phyloP scores from a whole-genome alignment of 2,113 vertebrate species.

The Falco punctatus region DNA sequence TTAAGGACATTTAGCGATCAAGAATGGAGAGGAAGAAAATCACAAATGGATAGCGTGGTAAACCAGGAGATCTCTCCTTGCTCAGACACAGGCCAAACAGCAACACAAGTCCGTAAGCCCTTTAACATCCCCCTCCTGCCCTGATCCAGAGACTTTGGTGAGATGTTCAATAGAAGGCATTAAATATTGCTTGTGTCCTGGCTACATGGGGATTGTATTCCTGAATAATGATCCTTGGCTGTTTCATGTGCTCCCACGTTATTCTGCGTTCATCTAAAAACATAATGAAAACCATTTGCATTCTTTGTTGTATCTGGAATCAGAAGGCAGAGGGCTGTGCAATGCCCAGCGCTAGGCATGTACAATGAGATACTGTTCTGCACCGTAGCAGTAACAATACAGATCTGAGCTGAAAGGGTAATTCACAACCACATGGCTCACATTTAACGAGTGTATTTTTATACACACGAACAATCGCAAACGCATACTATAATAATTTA shows the following conservation, averaged over 20 bases:
- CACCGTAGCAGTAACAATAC: background rate
- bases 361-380: background rate
- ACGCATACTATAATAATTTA: background rate
- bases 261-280: background rate
- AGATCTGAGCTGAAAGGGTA: background rate
- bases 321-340: background rate
- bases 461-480: background rate
- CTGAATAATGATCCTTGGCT: background rate
- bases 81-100: background rate
- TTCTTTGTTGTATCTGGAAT: background rate
- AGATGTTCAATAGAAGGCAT: background rate
- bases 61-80: background rate
- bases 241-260: background rate
- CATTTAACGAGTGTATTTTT: background rate
- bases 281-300: background rate
- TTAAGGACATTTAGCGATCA: background rate
- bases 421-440: background rate
- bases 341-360: background rate
- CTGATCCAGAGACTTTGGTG: accelerated
- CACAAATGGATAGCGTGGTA: accelerated
- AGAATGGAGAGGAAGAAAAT: background rate
- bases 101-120: background rate
- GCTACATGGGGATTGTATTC: background rate
- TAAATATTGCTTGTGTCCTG: background rate
- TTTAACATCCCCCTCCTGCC: background rate